These are phyloP conservation scores for Hirtodrosophila confusa DNA, from an alignment of 2,888 invertebrate species.

Conservation along the genomic window DNA sequence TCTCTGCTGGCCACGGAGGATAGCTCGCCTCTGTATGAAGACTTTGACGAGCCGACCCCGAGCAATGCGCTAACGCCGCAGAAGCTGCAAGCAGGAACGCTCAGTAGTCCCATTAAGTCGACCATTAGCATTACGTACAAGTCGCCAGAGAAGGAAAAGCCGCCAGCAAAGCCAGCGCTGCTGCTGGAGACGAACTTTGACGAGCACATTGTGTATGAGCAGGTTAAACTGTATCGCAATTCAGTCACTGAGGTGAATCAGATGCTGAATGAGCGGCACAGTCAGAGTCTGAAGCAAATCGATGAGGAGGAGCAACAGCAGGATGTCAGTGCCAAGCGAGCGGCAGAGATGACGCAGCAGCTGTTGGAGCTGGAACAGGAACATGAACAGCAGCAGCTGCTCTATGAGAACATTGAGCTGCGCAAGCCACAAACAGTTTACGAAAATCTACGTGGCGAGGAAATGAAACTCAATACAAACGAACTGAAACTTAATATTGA, in stretches of 20 bases:
- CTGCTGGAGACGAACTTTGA: conserved; percentile 87
- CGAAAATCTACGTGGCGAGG: conserved; percentile 82
- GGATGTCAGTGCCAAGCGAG: conserved; percentile 47
- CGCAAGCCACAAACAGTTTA: conserved; percentile 82
- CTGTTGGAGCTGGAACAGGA: conserved; percentile 50
- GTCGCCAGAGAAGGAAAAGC: conserved; percentile 85
- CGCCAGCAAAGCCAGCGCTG: conserved; percentile 73
- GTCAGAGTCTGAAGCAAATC: conserved; percentile 64
- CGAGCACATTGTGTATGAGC: conserved; percentile 87
- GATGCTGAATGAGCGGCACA: conserved; percentile 83
- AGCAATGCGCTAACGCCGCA: conserved; percentile 77
- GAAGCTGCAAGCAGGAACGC: conserved; percentile 49
- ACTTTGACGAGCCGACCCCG: conserved; percentile 81
- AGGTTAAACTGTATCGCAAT: conserved; percentile 90
- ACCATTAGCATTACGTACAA: conserved; percentile 90
- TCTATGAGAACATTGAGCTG: conserved; percentile 84
- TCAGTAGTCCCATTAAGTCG: conserved; percentile 87
- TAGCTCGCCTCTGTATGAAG: conserved; percentile 83
- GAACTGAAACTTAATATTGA: conserved; percentile 68
- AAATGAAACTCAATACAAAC: conserved; percentile 81
- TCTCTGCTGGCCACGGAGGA: conserved; percentile 82
- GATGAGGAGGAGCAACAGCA: conserved; percentile 65
- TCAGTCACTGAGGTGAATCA: conserved; percentile 91
- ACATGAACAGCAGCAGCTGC: conserved; percentile 66
- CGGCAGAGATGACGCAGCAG: conserved; percentile 61